Base-by-base conservation (phyloP, 2,888 invertebrate species). In the Brachyptera risi region DNA sequence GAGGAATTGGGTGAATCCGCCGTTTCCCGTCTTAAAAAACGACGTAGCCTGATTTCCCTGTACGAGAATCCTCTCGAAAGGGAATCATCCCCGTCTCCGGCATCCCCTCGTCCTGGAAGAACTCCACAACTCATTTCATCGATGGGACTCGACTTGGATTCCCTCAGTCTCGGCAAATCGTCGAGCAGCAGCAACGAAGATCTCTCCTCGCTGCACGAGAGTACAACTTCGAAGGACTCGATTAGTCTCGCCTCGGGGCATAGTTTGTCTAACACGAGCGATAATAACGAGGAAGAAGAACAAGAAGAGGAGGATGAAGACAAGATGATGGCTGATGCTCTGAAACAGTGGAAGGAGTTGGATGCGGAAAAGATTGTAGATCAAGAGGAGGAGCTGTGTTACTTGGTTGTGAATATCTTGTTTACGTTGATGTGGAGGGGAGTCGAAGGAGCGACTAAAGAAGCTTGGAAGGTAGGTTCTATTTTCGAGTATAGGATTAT, bases 371-470 rank as follows among this genome's bases (percentile, higher is more conserved):
- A 71, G 56, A 66, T 64, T n/a, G 66, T 68, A 71, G 77, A 79
- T 66, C 75, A 72, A 63, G 79, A 80, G 60, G 82, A 83, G 64
- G 83, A 83, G 67, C 71, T 84, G 50, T 80, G 80, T 26, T 80
- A 82, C 69, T 72, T 82, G 60, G 77, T 83, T 7, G 76, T 81
- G 1, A 80, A 82, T 67, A 77, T 81, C 49, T 70, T 83, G 37
- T 80, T 81, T 65, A 81, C 80, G 7, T 72, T 84, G 1, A 76
- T 83, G 69, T 84, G 83, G 83, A 78, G 81, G 65, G 84, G 84
- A 15, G 76, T 83, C 19, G 77, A 79, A 58, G 80, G 80, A 50
- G 79, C 80, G 23, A 76, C 77, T 67, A 75, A 76, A 23, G 75
- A 78, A 13, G 78, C 79, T 31, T 84, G 83, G 83, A 80, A 79